Conservation (phyloP, 2,797 vertebrate genomes). For the Halcyon smyrnensis region DNA sequence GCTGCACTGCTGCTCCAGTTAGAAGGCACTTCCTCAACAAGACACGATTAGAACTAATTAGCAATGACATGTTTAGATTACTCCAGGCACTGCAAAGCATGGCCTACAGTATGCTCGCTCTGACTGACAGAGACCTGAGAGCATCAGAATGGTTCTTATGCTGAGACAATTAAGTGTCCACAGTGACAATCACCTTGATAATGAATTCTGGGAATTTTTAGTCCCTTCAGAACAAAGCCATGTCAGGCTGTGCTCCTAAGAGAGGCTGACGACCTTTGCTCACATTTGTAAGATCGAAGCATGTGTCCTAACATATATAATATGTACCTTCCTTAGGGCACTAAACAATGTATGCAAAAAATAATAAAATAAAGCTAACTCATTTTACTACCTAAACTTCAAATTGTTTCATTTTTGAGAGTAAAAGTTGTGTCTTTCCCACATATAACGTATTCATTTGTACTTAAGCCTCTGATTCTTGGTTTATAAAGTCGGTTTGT, state of each 20-base stretch:
- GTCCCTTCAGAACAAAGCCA: neutral
- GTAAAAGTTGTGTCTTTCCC: neutral
- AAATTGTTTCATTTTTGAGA: neutral
- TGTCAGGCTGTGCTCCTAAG: neutral
- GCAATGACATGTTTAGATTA: fast-evolving
- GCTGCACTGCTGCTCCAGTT: neutral
- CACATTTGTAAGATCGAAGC: neutral
- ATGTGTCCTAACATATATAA: fast-evolving
- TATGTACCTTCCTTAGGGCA: neutral
- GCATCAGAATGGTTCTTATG: neutral
- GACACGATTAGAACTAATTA: neutral
- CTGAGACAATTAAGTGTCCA: neutral
- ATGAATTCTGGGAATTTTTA: neutral
- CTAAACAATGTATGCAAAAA: neutral
- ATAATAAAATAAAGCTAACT: neutral
- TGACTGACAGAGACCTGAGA: neutral
- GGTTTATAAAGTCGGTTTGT: neutral
- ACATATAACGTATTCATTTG: neutral
- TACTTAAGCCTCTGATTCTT: neutral
- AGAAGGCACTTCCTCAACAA: neutral
- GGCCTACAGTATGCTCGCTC: neutral
- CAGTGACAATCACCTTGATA: neutral
- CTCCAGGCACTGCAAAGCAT: neutral
- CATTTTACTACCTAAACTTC: neutral
- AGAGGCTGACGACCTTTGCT: neutral